phyloP scores from a whole-genome alignment of 2,888 invertebrate species.

The Thera obeliscata region DNA sequence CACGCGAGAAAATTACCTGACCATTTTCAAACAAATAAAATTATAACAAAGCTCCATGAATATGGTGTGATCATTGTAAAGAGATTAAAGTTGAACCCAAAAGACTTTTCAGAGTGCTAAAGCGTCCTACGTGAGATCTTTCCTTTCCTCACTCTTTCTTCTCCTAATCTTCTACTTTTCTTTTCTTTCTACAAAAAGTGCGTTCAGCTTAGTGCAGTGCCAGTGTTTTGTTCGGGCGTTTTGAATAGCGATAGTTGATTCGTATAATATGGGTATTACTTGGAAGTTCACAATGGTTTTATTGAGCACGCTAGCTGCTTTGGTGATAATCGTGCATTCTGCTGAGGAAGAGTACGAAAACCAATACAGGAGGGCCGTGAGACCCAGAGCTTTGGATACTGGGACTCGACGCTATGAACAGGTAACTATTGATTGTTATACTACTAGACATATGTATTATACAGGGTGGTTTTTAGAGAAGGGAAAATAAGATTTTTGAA shows the following conservation, averaged over 20 bases:
- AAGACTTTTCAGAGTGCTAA: constrained; percentile 11
- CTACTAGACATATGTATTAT: too few relatives aligned
- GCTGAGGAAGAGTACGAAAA: constrained; percentile 70
- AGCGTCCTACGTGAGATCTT: constrained; percentile 29
- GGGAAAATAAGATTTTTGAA: too few relatives aligned
- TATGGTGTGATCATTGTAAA: constrained; percentile 38
- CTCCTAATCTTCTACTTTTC: constrained; percentile 43
- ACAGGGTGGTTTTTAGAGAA: too few relatives aligned
- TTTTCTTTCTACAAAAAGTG: constrained; percentile 24
- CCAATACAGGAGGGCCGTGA: constrained; percentile 61
- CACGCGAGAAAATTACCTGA: constrained; percentile 65
- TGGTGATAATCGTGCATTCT: constrained; percentile 78
- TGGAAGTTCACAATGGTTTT: constrained; percentile 72
- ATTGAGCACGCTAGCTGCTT: constrained; percentile 77
- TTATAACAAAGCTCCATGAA: constrained; percentile 42
- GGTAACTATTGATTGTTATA: constrained; percentile 43
- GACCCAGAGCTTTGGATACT: constrained; percentile 62
- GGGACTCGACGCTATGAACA: constrained; percentile 63
- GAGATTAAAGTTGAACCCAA: constrained; percentile 10
- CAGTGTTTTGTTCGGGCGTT: constrained; percentile 42
- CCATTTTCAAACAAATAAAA: constrained; percentile 46
- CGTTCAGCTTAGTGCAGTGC: constrained; percentile 44
- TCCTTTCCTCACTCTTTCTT: constrained; percentile 50
- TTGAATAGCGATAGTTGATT: constrained; percentile 32
- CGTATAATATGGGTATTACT: constrained; percentile 77